Evolutionary conservation across 2,113 vertebrate genomes (phyloP).

Genomic region (Menidia beryllina): DNA sequence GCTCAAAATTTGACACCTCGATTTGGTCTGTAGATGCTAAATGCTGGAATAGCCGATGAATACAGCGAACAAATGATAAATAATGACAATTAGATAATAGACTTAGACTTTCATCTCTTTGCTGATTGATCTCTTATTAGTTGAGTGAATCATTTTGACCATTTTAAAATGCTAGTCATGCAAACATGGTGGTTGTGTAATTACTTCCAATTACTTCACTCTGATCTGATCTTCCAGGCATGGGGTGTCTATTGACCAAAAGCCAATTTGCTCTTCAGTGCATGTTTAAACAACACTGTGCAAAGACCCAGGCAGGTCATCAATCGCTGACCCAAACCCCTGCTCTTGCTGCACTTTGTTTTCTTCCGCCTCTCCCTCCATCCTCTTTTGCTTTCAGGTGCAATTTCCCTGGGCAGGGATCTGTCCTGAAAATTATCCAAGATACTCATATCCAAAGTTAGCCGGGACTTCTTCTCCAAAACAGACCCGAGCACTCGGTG

Average conservation of each 20-base stretch:
- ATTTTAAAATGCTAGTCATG: background rate
- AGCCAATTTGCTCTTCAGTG: conserved; percentile 80
- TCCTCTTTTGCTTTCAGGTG: conserved; percentile 2
- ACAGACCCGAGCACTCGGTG: conserved; percentile 29
- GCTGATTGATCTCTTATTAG: too few species aligned
- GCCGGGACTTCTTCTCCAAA: conserved; percentile 20
- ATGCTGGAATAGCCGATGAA: too few species aligned
- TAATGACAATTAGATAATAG: too few species aligned
- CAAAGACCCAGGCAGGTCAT: conserved; percentile 80
- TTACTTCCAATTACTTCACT: conserved; percentile 58
- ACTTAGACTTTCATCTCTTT: too few species aligned
- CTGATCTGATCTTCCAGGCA: conserved; percentile 82
- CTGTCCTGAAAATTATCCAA: conserved; percentile 6
- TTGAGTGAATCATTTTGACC: background rate
- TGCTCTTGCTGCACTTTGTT: background rate
- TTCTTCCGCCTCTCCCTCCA: background rate
- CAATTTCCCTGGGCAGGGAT: conserved; percentile 1
- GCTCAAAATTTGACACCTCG: background rate
- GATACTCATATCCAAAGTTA: conserved; percentile 8
- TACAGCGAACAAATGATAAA: too few species aligned
- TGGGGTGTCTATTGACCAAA: conserved; percentile 83
- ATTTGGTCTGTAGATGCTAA: background rate
- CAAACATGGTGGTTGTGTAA: background rate
- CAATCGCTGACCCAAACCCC: conserved; percentile 44
- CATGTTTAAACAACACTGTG: conserved; percentile 88